phyloP scores from a whole-genome alignment of 2,113 vertebrate genomes.

The Nyctereutes procyonoides region DNA sequence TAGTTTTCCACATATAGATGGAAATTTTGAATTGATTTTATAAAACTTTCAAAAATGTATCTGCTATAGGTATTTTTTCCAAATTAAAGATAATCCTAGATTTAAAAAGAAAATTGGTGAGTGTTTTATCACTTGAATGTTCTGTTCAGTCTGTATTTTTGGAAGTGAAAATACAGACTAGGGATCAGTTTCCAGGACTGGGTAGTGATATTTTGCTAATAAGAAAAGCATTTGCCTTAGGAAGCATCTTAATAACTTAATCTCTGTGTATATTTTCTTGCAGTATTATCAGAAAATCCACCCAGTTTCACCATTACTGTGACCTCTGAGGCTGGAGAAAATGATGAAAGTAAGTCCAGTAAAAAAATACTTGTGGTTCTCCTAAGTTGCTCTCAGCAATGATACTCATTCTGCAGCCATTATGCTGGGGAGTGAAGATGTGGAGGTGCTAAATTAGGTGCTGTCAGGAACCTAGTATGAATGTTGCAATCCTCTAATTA shows the following conservation, averaged over 20 bases:
- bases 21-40: constrained; percentile 46
- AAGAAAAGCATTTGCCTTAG: not conserved
- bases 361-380: not conserved
- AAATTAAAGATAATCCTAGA: constrained; percentile 15
- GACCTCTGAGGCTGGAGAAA: constrained; percentile 94
- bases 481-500: not conserved
- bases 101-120: not conserved
- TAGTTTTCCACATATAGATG: not conserved
- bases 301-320: constrained; percentile 97
- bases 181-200: not conserved
- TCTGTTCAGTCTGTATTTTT: constrained; percentile 31
- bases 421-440: not conserved
- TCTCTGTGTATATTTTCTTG: constrained; percentile 55
- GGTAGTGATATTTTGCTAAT: not conserved
- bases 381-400: not conserved
- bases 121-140: not conserved
- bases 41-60: constrained; percentile 28
- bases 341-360: constrained; percentile 95
- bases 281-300: constrained; percentile 95
- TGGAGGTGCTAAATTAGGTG: not conserved
- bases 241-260: constrained; percentile 11
- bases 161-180: constrained; percentile 42
- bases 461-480: not conserved
- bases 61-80: not conserved
- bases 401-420: not conserved